A percentile compares a stretch with the other conserved stretches of the same genome.
phyloP scores from a whole-genome alignment of 2,888 invertebrate species.

The Sipha maydis region DNA sequence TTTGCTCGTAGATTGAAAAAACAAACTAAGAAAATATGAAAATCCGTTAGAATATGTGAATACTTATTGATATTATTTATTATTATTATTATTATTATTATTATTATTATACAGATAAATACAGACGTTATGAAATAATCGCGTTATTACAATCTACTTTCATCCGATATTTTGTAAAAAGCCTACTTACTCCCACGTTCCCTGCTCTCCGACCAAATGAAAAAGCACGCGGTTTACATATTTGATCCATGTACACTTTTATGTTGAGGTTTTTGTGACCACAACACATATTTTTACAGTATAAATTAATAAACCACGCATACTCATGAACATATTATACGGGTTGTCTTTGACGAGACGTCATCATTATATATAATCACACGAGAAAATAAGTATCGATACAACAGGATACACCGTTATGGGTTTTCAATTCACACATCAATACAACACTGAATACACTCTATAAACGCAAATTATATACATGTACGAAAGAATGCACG shows the following conservation, averaged over 20 bases:
- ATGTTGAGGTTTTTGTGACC: background rate
- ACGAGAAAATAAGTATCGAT: no score
- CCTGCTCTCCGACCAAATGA: background rate
- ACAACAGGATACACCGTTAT: no score
- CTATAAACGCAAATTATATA: background rate
- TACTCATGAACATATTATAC: background rate
- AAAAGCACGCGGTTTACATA: background rate
- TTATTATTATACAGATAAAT: background rate
- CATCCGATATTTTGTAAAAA: background rate
- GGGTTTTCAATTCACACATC: background rate
- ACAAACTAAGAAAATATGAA: background rate
- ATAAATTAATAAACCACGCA: background rate
- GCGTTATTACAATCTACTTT: background rate
- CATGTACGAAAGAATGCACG: background rate
- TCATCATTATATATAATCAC: no score
- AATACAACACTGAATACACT: background rate
- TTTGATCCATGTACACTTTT: background rate
- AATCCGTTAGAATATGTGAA: background rate
- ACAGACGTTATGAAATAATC: background rate
- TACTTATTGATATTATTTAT: background rate
- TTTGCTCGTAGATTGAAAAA: background rate
- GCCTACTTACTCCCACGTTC: background rate
- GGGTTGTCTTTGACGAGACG: no score
- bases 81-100: background rate
- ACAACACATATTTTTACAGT: background rate